Evolutionary conservation across 2,113 vertebrate species (phyloP).

Genomic region (Cottus gobio): DNA sequence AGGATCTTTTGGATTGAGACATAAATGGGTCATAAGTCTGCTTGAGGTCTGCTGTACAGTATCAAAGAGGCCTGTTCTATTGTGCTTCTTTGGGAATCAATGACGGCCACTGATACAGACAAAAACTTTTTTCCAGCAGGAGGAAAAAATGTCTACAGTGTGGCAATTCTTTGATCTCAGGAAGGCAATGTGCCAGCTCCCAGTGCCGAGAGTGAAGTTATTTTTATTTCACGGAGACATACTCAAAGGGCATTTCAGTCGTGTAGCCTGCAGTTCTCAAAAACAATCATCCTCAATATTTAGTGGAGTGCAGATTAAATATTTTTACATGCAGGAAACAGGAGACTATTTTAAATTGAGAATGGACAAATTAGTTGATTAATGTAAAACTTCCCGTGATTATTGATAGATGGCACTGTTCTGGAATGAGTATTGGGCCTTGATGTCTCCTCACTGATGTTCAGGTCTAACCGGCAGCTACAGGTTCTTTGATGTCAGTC

Average conservation of each 20-base stretch:
- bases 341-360: background rate
- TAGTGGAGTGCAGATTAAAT: background rate
- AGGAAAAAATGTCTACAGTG: constrained; percentile 39
- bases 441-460: background rate
- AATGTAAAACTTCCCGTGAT: background rate
- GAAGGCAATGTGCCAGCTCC: constrained; percentile 52
- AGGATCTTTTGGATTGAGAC: background rate
- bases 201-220: constrained; percentile 24
- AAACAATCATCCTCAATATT: background rate
- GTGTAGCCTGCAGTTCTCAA: background rate
- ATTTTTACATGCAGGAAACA: background rate
- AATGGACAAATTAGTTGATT: background rate
- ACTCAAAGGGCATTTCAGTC: background rate
- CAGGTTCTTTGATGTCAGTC: constrained; percentile 14
- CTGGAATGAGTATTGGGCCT: background rate
- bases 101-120: constrained; percentile 40
- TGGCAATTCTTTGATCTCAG: constrained; percentile 66
- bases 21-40: constrained; percentile 16
- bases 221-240: background rate
- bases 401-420: background rate
- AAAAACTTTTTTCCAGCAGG: constrained; percentile 39
- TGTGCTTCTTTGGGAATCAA: constrained; percentile 38
- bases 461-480: background rate
- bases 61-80: constrained; percentile 34
- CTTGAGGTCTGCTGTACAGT: constrained; percentile 20